Conservation (phyloP, 2,888 invertebrate species). For the Amphiduros pacificus region DNA sequence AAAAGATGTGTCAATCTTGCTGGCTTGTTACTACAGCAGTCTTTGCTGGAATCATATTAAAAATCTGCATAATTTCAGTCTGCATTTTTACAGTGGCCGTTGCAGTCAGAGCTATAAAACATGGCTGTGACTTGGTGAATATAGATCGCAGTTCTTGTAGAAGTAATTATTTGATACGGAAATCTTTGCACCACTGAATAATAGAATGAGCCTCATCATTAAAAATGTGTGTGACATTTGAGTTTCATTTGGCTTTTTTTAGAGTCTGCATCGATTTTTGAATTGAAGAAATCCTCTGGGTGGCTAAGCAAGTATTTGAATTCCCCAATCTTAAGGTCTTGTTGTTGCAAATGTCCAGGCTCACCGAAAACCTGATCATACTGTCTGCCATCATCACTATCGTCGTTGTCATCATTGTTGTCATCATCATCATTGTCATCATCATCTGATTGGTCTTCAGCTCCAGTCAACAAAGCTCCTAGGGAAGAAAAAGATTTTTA, state of each 20-base stretch:
- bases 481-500: too few relatives aligned
- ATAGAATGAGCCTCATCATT: constrained; percentile 18
- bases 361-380: too few relatives aligned
- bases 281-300: neutral
- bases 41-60: neutral
- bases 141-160: constrained; percentile 23
- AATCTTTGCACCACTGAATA: constrained; percentile 21
- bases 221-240: neutral
- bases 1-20: too few relatives aligned
- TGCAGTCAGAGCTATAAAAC: constrained; percentile 28
- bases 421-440: too few relatives aligned
- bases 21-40: too few relatives aligned
- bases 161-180: constrained; percentile 18
- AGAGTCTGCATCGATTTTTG: neutral
- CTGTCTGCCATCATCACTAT: too few relatives aligned
- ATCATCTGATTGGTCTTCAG: too few relatives aligned
- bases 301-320: constrained; percentile 1
- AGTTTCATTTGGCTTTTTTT: neutral
- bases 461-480: too few relatives aligned
- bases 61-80: neutral
- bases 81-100: constrained; percentile 23
- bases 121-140: constrained; percentile 7
- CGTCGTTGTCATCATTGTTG: too few relatives aligned
- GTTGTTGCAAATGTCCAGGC: too few relatives aligned
- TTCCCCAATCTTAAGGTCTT: neutral